Evolutionary conservation across 2,888 invertebrate species (phyloP).

Genomic region (Thereva nobilitata): DNA sequence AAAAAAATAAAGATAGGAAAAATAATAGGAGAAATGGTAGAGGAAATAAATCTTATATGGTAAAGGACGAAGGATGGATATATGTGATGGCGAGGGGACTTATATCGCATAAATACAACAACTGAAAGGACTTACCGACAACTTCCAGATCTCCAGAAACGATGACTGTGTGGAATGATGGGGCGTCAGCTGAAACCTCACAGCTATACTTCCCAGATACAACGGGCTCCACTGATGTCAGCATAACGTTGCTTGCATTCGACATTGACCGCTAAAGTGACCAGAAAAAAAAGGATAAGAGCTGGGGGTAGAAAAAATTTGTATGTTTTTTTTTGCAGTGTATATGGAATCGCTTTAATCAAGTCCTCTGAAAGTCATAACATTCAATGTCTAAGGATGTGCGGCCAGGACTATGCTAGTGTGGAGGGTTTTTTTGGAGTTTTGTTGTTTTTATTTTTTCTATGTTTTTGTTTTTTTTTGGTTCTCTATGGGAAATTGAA

Average conservation of each 20-base stretch:
- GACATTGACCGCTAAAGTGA: constrained; percentile 42
- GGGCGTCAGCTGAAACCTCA: constrained; percentile 43
- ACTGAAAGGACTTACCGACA: constrained; percentile 40
- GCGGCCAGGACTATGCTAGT: neutral
- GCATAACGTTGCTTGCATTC: constrained; percentile 40
- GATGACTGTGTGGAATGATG: constrained; percentile 41
- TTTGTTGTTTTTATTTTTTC: too few species aligned
- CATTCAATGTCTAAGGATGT: constrained; percentile 12
- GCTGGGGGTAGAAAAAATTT: neutral
- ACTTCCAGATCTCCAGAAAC: constrained; percentile 42
- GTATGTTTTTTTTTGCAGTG: neutral
- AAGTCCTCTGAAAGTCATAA: constrained; percentile 32
- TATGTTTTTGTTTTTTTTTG: neutral
- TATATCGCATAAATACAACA: neutral
- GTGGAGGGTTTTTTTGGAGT: too few species aligned
- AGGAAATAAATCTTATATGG: too few species aligned
- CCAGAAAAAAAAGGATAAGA: constrained; percentile 9
- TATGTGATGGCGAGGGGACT: neutral
- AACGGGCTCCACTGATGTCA: constrained; percentile 39
- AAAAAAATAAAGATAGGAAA: too few species aligned
- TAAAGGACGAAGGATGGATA: too few species aligned
- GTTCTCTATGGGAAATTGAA: constrained; percentile 24
- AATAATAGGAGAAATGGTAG: too few species aligned
- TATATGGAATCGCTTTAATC: constrained; percentile 29
- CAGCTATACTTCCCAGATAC: constrained; percentile 42